Evolutionary conservation across 2,113 vertebrate genomes (phyloP).

Genomic region (Macquaria australasica): DNA sequence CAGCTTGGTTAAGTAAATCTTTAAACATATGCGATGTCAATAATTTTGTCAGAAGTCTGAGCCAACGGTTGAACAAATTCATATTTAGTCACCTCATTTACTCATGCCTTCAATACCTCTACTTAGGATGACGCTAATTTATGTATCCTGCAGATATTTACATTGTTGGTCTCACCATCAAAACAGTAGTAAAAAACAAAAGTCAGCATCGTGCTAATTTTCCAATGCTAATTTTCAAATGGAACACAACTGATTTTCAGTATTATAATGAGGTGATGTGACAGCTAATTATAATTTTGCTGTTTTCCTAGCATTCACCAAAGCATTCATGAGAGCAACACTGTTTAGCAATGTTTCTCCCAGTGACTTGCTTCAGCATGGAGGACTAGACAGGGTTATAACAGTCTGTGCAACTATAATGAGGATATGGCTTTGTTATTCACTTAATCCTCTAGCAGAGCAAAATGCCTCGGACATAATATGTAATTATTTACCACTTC

Average conservation of each 20-base stretch:
- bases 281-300: conserved; percentile 2
- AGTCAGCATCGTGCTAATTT: conserved; percentile 12
- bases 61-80: neutral
- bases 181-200: conserved; percentile 24
- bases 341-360: conserved; percentile 13
- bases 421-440: conserved; percentile 37
- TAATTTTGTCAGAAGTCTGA: neutral
- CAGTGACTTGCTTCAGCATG: conserved; percentile 9
- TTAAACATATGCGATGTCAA: neutral
- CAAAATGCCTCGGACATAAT: conserved; percentile 19
- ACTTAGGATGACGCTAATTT: neutral
- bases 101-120: neutral
- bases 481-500: conserved; percentile 26
- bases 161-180: conserved; percentile 9
- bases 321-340: conserved; percentile 22
- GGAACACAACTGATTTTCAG: conserved; percentile 18
- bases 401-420: conserved; percentile 31
- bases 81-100: conserved; percentile 23
- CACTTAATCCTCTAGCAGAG: conserved; percentile 36
- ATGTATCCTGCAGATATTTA: conserved; percentile 40
- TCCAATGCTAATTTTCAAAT: conserved; percentile 11
- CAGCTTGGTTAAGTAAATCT: neutral
- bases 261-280: conserved; percentile 1
- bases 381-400: conserved; percentile 26
- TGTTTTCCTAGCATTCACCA: neutral